phyloP scores from a whole-genome alignment of 1,140 invertebrate species.

The Lasioglossum albipes region DNA sequence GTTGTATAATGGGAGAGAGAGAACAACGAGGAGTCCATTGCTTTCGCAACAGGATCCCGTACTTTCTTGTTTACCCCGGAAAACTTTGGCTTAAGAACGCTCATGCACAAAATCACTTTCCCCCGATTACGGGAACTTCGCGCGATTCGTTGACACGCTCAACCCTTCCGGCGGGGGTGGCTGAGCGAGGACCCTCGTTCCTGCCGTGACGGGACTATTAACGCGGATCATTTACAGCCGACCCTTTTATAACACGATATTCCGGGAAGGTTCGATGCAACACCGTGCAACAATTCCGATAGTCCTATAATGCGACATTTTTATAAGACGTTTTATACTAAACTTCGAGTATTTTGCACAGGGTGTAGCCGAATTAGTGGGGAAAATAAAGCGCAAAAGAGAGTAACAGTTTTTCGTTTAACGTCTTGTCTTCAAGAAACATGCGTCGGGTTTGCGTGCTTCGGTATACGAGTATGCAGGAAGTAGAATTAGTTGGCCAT shows the following conservation, averaged over 20 bases:
- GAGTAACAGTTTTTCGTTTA: no score
- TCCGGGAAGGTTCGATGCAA: constrained; percentile 6
- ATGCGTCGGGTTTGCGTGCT: no score
- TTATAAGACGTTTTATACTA: no score
- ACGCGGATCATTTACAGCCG: constrained; percentile 46
- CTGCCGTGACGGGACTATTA: constrained; percentile 39
- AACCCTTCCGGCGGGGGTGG: not conserved
- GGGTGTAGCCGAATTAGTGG: no score
- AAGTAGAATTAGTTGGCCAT: no score
- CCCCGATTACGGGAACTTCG: constrained; percentile 18
- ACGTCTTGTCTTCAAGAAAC: no score
- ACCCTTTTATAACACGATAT: not conserved
- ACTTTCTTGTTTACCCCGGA: constrained; percentile 30
- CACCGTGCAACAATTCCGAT: no score
- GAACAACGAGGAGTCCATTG: not conserved
- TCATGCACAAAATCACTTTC: constrained; percentile 25
- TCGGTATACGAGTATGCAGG: no score
- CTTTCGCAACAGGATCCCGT: constrained; percentile 31
- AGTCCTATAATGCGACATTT: no score
- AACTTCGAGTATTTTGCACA: no score
- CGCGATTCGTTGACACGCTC: constrained; percentile 29
- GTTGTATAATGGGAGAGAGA: not conserved
- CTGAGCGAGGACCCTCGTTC: not conserved
- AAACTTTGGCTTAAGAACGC: constrained; percentile 12
- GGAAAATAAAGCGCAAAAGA: no score